These are phyloP conservation scores for Chelonia mydas DNA, from an alignment of 2,797 vertebrate genomes.

Conservation along the genomic window DNA sequence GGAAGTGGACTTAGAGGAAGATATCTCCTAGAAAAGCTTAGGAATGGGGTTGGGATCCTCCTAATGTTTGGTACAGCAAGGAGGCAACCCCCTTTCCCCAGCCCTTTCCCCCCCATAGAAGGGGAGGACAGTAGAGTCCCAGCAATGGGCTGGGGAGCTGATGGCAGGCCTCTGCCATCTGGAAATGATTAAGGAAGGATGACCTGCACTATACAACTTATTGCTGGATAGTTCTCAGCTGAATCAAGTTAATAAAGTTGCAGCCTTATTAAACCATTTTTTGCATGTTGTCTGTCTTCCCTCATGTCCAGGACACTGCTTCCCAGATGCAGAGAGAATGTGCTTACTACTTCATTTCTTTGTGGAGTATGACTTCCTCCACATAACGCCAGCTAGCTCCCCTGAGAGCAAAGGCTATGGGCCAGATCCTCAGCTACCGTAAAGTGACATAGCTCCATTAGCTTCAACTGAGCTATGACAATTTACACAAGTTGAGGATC, in stretches of 20 bases:
- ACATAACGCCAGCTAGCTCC: neutral
- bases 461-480: neutral
- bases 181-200: neutral
- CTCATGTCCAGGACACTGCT: neutral
- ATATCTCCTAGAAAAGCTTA: neutral
- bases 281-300: neutral
- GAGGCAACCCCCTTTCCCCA: neutral
- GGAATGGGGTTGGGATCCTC: neutral
- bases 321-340: neutral
- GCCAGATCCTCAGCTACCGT: neutral
- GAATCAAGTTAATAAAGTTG: neutral
- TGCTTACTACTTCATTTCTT: neutral
- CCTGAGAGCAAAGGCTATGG: neutral
- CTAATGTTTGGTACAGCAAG: neutral
- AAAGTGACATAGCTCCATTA: neutral
- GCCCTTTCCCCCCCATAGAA: neutral
- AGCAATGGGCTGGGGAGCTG: neutral
- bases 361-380: neutral
- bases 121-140: neutral
- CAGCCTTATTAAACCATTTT: neutral
- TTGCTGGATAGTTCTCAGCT: neutral
- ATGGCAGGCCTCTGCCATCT: neutral
- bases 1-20: too few relatives aligned
- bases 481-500: fast-evolving
- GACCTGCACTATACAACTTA: neutral